These are phyloP conservation scores for Erebia aethiops DNA, from an alignment of 2,888 invertebrate species.

Conservation along the genomic window DNA sequence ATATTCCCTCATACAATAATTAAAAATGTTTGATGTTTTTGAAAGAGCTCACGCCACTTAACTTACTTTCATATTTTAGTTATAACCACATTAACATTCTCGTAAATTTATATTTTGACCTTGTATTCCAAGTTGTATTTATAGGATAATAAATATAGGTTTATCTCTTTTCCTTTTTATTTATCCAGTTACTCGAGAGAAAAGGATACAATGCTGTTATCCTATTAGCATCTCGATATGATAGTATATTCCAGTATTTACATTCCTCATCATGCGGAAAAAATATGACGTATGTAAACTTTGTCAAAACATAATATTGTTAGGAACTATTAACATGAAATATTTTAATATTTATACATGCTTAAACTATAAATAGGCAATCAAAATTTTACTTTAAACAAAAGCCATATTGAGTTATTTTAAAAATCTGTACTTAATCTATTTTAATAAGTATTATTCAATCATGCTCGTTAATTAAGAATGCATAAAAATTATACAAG, in stretches of 20 bases:
- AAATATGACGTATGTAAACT: background rate
- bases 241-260: background rate
- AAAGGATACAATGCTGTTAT: no score
- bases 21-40: no score
- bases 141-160: no score
- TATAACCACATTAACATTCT: no score
- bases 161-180: no score
- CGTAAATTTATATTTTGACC: no score
- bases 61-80: no score
- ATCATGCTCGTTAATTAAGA: background rate
- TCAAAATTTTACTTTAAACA: background rate
- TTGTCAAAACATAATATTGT: background rate
- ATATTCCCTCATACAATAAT: background rate
- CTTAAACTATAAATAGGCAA: background rate
- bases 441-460: no score
- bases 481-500: background rate
- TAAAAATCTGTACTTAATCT: slow-evolving; percentile 9
- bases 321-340: background rate
- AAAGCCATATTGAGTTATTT: slow-evolving; percentile 13
- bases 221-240: no score
- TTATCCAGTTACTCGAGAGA: no score
- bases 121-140: no score
- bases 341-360: background rate
- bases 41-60: no score
- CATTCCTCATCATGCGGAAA: slow-evolving; percentile 1